A percentile compares a stretch with the other conserved stretches of the same genome.
These are phyloP conservation scores for Leguminivora glycinivorella DNA, from an alignment of 1,140 invertebrate genomes.

Conservation along the genomic window DNA sequence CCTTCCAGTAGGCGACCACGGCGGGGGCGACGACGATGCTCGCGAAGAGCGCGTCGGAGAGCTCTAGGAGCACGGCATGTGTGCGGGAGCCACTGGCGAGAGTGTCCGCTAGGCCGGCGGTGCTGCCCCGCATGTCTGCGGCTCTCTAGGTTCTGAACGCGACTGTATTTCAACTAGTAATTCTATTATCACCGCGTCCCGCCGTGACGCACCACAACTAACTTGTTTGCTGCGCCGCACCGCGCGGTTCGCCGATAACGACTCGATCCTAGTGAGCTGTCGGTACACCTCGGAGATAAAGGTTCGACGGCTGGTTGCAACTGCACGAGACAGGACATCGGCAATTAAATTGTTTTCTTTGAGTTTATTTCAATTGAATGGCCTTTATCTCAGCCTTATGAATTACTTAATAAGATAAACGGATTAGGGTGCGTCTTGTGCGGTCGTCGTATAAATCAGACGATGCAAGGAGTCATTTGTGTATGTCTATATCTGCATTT, in stretches of 20 bases:
- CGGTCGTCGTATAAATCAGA: background rate
- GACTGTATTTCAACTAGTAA: constrained; percentile 61
- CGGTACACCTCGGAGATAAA: constrained; percentile 27
- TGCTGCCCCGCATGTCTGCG: constrained; percentile 81
- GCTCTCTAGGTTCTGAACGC: constrained; percentile 45
- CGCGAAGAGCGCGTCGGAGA: constrained; percentile 86
- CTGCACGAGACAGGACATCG: background rate
- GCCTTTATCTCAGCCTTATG: background rate
- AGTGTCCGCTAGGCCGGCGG: constrained; percentile 78
- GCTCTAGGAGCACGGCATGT: constrained; percentile 82
- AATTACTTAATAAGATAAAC: background rate
- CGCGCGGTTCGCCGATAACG: constrained; percentile 12
- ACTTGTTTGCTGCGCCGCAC: constrained; percentile 30
- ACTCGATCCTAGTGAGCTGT: constrained; percentile 25
- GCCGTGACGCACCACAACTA: constrained; percentile 31
- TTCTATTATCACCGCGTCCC: constrained; percentile 71
- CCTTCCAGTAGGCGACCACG: constrained; percentile 92
- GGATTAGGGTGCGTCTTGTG: background rate
- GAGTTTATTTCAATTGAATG: background rate
- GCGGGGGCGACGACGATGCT: constrained; percentile 86
- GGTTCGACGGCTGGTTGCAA: constrained; percentile 25
- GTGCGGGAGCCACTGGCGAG: constrained; percentile 72
- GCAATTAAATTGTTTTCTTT: constrained; percentile 11
- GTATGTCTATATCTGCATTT: background rate
- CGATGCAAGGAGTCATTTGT: background rate